Conservation (phyloP, 1,140 invertebrate species). For the Drosophila nannoptera region DNA sequence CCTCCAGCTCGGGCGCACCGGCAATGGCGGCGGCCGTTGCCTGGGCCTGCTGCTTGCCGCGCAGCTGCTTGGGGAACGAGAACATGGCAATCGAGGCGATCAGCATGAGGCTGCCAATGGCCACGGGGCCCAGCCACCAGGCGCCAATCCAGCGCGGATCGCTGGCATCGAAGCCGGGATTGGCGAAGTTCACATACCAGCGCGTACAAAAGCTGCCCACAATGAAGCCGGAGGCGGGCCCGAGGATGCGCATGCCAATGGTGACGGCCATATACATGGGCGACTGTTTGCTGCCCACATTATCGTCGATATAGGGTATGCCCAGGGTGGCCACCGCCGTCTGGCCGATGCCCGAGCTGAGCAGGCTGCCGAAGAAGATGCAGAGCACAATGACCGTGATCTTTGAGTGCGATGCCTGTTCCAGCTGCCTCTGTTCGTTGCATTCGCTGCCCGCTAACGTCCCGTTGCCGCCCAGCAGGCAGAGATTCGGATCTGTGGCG, state of each 20-base stretch:
- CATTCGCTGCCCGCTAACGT: constrained; percentile 78
- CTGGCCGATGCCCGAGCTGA: constrained; percentile 95
- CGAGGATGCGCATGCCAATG: constrained; percentile 93
- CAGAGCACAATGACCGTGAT: constrained; percentile 88
- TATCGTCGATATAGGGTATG: constrained; percentile 96
- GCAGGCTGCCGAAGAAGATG: constrained; percentile 91
- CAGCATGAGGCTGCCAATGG: constrained; percentile 89
- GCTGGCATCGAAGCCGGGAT: constrained; percentile 88
- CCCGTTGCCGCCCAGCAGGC: constrained; percentile 54
- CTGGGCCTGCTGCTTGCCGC: constrained; percentile 66
- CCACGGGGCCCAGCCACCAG: constrained; percentile 92
- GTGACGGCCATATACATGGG: constrained; percentile 97
- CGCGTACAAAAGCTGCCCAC: constrained; percentile 94
- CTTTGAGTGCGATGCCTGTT: constrained; percentile 85
- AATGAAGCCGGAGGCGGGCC: constrained; percentile 93
- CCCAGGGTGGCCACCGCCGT: constrained; percentile 95
- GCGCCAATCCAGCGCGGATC: constrained; percentile 95
- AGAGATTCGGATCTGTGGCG: constrained; percentile 62
- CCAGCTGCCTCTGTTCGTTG: constrained; percentile 81
- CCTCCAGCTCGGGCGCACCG: constrained; percentile 47
- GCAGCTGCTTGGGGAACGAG: constrained; percentile 87
- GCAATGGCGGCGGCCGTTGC: constrained; percentile 13
- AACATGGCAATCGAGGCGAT: constrained; percentile 92
- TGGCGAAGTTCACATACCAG: constrained; percentile 89
- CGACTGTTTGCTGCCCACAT: constrained; percentile 93